Percentiles rank a stretch among this genome's conserved stretches.
phyloP scores from a whole-genome alignment of 1,140 invertebrate genomes.

The Drosophila yakuba region DNA sequence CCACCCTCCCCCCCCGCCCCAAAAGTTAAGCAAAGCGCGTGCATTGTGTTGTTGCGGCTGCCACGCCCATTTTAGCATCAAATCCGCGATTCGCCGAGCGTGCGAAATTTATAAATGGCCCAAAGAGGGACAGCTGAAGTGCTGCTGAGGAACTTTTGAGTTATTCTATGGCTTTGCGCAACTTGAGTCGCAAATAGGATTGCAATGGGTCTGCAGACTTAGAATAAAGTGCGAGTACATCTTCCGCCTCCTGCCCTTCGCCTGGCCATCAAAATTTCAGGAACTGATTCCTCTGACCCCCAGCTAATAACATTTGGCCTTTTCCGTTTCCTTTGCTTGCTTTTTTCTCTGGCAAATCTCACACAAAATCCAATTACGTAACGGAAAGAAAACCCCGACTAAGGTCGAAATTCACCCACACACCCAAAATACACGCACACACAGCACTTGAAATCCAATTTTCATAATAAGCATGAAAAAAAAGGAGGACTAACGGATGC shows the following conservation, averaged over 20 bases:
- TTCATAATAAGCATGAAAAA: constrained; percentile 70
- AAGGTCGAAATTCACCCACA: constrained; percentile 64
- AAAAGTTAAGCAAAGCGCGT: constrained; percentile 57
- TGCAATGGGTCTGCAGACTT: constrained; percentile 39
- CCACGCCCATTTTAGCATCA: constrained; percentile 45
- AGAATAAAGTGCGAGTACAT: too few relatives aligned
- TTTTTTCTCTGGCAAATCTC: constrained; percentile 54
- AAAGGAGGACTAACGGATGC: constrained; percentile 55
- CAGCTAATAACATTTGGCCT: constrained; percentile 60
- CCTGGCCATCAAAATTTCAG: constrained; percentile 9
- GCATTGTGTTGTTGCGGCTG: constrained; percentile 61
- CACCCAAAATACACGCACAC: constrained; percentile 7
- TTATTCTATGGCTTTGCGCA: constrained; percentile 28
- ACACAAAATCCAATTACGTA: constrained; percentile 76
- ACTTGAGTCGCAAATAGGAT: constrained; percentile 40
- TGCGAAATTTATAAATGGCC: constrained; percentile 46
- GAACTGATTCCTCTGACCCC: constrained; percentile 38
- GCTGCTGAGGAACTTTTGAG: constrained; percentile 30
- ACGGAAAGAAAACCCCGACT: constrained; percentile 57
- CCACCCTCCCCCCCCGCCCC: constrained; percentile 6
- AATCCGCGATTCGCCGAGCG: constrained; percentile 41
- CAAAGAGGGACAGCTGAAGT: constrained; percentile 6
- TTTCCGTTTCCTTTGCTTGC: constrained; percentile 36
- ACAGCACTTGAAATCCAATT: constrained; percentile 76
- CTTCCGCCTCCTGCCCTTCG: background rate